Base-by-base conservation (phyloP, 2,888 invertebrate genomes). In the Dexiosoma caninum region DNA sequence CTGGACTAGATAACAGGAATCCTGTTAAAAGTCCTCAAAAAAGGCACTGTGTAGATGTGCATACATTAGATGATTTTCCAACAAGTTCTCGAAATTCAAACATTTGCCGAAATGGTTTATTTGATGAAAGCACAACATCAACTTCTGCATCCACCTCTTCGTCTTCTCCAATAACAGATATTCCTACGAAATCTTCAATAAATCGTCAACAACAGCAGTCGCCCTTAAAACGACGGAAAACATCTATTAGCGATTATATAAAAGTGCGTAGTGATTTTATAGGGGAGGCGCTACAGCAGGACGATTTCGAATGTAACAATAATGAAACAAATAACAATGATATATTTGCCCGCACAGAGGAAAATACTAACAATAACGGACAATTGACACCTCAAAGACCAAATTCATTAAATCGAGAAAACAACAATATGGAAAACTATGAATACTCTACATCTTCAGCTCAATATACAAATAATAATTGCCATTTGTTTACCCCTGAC, bases 61-160 rank as follows among this genome's bases (percentile, higher is more conserved):
- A 85, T 37, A 77, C 82, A 76, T 37, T 74, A 10, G 86, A 85
- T 57, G 84, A 85, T 35, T 85, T 85, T 72, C 86, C 87, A 27
- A 86, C 86, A 70, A 86, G 85, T 75, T 85, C 87, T 74, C 85
- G 85, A 74, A 83, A 86, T 71, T 85, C 85, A 55, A 86, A 85
- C 57, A 86, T 84, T 78, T 84, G 78, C 69, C 82, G 83, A 32
- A 86, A 87, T 51, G 85, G 83, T 69, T 71, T 82, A 32, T 74
- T 82, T 53, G 82, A 83, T 72, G 83, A 83, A 64, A 81, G 57
- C 27, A 27, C 59, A 35, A 30, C 53, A 14, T 71, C 60, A 9
- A 21, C 60, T 14, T 62, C 67, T 9, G 51, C 75, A 27, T 51
- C 81, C 60, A 71, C 27, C 9, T 44, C 55, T 27, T 27, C 64